Evolutionary conservation across 2,113 vertebrate species (phyloP).

Genomic region (Semnornis frantzii): DNA sequence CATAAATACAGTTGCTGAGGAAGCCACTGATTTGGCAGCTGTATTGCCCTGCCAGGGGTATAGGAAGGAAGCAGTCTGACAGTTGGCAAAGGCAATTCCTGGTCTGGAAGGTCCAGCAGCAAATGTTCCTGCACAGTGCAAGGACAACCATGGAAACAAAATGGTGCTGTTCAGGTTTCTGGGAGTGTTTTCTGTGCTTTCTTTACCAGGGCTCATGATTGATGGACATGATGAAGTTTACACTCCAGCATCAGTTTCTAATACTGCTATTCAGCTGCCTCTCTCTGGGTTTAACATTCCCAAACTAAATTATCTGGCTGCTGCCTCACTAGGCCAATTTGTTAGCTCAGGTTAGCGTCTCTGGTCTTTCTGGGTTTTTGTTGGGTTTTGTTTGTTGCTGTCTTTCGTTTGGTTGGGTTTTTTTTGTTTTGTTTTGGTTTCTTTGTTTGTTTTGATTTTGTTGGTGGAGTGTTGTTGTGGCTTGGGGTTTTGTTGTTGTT

Average conservation of each 20-base stretch:
- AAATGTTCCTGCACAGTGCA: background rate
- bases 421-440: background rate
- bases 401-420: too few species aligned
- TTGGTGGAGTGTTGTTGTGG: too few species aligned
- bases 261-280: background rate
- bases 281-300: background rate
- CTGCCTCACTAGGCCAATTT: background rate
- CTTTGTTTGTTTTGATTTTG: background rate
- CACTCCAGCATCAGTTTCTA: background rate
- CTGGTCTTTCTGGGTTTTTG: background rate
- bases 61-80: background rate
- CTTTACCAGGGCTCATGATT: background rate
- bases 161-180: background rate
- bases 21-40: conserved; percentile 17
- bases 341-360: background rate
- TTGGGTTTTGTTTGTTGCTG: too few species aligned
- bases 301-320: background rate
- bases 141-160: background rate
- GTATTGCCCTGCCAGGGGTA: background rate
- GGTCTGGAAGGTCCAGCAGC: background rate
- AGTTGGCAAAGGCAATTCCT: background rate
- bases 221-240: background rate
- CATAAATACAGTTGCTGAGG: conserved; percentile 15
- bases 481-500: too few species aligned
- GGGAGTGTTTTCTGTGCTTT: background rate